Conservation (phyloP, 2,888 invertebrate genomes). For the Clivina fossor region DNA sequence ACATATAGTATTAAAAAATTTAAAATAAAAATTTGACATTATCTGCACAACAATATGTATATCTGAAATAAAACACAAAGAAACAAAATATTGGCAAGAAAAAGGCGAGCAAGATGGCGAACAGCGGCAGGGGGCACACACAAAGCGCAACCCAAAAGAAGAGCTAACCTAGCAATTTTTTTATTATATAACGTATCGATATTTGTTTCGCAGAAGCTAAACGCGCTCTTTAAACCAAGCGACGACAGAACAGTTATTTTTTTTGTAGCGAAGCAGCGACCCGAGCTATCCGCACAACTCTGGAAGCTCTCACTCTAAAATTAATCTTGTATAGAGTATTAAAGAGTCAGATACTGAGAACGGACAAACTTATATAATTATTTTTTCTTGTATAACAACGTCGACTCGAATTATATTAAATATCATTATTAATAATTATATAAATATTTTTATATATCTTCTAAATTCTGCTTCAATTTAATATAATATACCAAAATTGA, state of each 20-base stretch:
- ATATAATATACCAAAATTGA: no score
- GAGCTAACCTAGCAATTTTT: conserved; percentile 53
- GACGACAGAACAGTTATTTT: no score
- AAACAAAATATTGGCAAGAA: no score
- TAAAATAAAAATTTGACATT: no score
- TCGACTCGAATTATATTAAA: conserved; percentile 40
- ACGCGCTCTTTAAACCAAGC: no score
- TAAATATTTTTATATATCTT: conserved; percentile 5
- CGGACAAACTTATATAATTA: conserved; percentile 40
- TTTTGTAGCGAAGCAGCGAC: conserved; percentile 55
- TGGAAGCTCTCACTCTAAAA: conserved; percentile 55
- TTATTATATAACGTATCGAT: no score
- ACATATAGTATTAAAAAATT: no score
- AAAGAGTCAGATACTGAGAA: conserved; percentile 51
- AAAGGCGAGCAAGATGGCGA: no score
- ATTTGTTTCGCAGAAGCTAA: conserved; percentile 43
- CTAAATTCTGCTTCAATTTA: conserved; percentile 8
- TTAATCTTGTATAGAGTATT: conserved; percentile 50
- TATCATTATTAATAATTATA: conserved; percentile 1
- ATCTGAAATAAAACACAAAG: no score
- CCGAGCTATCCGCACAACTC: conserved; percentile 50
- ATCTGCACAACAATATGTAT: no score
- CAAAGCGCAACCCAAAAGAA: conserved; percentile 52
- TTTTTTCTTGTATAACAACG: conserved; percentile 51
- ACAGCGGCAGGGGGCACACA: conserved; percentile 47